Evolutionary conservation across 2,888 invertebrate genomes (phyloP), one percentile per base, ranked within the genome.

Genomic region (Drosophila cognata): DNA sequence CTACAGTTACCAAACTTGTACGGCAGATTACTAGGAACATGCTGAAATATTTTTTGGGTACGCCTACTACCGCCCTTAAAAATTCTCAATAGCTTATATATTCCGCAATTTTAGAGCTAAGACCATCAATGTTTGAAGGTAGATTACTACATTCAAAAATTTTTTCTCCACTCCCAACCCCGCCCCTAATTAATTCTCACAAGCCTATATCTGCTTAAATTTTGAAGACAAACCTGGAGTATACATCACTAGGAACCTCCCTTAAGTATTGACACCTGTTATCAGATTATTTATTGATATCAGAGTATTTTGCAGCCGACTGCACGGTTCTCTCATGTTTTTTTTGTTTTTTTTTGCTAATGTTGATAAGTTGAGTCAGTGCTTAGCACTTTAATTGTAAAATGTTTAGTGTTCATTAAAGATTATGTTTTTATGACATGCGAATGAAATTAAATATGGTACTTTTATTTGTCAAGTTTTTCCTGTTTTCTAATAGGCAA

Each of bases 371-470:
- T 50, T 67, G 31, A 28, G 51, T 59, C 46, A 41, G 36, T 51
- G 36, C 31, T 57, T 84, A 82, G 36, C 80, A 84, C 89, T 84
- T 74, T 74, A 76, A 87, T 82, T 74, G 72, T 84, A 57, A 59
- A 56, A 84, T 65, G 70, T 71, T 84, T 79, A 84, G 82, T 76
- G 72, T 43, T 55, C 48, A 77, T 73, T 78, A 53, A 67, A 68
- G 55, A 68, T 51, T 51, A 71, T 8, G 33, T 65, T 57, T 46
- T 29, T 35, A 53, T 52, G n/a, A 25, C 59, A 59, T 56, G 55
- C 43, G 21, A 46, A 57, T 51, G 52, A 29, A 31, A 52, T 35
- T 28, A 11, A 16, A 53, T 16, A 33, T 21, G n/a, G 28, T 43
- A 51, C 25, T 25, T 61, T 51, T 25, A 60, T 41, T 58, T 46